Evolutionary conservation across 2,888 invertebrate species (phyloP), one percentile per base, ranked within the genome.

Genomic region (Schrankia costaestrigalis): DNA sequence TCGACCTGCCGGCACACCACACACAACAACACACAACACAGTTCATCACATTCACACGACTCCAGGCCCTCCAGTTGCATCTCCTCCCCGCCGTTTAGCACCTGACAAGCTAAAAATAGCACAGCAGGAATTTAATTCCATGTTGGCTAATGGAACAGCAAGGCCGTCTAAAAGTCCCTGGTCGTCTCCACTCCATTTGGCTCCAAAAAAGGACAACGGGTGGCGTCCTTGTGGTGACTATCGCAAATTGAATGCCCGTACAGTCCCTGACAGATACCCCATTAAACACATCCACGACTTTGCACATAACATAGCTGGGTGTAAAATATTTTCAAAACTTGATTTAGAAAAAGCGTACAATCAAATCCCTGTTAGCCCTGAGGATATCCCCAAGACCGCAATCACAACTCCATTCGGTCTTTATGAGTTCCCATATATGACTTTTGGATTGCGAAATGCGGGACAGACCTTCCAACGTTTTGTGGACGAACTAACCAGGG

Each of bases 41-140:
- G 27, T 43, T 0, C 49, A 53, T 9, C 24, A 40, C 11, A 53
- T 56, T 2, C 26, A 18, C 0, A 56, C 52, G 0, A 48, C 43
- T 1, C 40, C 41, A 31, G 49, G 48, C 0, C 49, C 46, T 2
- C 46, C 52, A 0, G 38, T 48, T 0, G 34, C 41, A 0, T 32
- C 39, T n/a, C 38, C 37, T 11, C 56, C 63, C 2, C 51, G 56
- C 6, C 46, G 60, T 1, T 31, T 64, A 0, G 57, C 11, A 8
- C n/a, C n/a, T n/a, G n/a, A n/a, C n/a, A n/a, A n/a, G n/a, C n/a
- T n/a, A n/a, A n/a, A n/a, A n/a, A n/a, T 3, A 24, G 24, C 24
- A 3, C 11, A 19, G n/a, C 18, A 17, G 11, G 18, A 19, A 11
- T 27, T 27, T 8, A 9, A 29, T 3, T 9, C 19, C 2, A 29